Percentiles rank a stretch among this genome's conserved stretches.
Conservation (phyloP, 2,888 invertebrate genomes). For the Dryadula phaetusa region DNA sequence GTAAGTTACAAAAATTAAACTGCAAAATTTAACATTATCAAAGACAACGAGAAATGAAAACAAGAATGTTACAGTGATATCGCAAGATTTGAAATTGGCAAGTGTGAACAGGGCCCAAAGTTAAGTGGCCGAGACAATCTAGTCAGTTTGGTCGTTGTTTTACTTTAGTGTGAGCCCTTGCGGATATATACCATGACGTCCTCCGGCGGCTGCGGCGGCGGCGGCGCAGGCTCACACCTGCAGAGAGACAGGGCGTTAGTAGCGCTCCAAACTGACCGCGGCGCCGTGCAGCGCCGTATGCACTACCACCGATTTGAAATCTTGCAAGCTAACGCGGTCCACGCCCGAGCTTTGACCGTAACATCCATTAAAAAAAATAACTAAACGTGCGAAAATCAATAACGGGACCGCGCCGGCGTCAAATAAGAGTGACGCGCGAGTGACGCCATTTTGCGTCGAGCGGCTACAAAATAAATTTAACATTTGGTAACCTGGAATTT, state of each 20-base stretch:
- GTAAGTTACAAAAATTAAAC: constrained; percentile 82
- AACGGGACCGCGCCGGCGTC: constrained; percentile 73
- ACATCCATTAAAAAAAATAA: constrained; percentile 57
- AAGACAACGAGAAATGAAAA: constrained; percentile 74
- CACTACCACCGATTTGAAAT: constrained; percentile 79
- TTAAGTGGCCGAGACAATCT: constrained; percentile 81
- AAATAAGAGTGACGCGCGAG: constrained; percentile 76
- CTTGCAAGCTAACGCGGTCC: constrained; percentile 66
- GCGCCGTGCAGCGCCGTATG: constrained; percentile 52
- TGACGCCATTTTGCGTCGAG: constrained; percentile 83
- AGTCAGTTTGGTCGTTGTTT: constrained; percentile 81
- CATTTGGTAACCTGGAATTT: constrained; percentile 66
- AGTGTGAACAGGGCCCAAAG: constrained; percentile 81
- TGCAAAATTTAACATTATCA: constrained; percentile 79
- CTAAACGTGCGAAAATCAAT: constrained; percentile 64
- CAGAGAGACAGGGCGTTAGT: constrained; percentile 85
- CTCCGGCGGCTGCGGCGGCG: constrained; percentile 79
- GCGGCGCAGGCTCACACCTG: constrained; percentile 84
- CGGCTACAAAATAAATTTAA: constrained; percentile 71
- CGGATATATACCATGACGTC: constrained; percentile 82
- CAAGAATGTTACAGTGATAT: constrained; percentile 79
- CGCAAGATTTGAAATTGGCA: constrained; percentile 84
- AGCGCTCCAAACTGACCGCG: constrained; percentile 77
- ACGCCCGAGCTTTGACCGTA: constrained; percentile 57
- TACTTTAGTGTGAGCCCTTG: constrained; percentile 83